Evolutionary conservation across 2,888 invertebrate species (phyloP).

Genomic region (Mythimna impura): DNA sequence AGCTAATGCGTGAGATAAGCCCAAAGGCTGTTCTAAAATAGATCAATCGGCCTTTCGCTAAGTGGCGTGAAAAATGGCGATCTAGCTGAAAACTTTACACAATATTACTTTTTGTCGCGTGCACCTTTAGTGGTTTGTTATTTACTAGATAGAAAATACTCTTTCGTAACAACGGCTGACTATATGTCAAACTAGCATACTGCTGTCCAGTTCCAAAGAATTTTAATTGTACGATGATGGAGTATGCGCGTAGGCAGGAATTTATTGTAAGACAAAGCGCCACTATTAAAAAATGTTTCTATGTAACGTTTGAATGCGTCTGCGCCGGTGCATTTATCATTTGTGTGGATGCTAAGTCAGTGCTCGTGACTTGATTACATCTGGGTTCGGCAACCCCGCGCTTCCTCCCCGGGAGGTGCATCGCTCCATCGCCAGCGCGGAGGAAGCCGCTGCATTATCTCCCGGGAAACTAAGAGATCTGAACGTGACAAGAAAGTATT

Average conservation of each 20-base stretch:
- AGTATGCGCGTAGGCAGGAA: constrained; percentile 2
- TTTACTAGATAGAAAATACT: constrained; percentile 52
- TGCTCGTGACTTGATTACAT: constrained; percentile 64
- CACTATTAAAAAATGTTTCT: constrained; percentile 12
- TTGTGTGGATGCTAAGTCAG: constrained; percentile 34
- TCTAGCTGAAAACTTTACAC: constrained; percentile 50
- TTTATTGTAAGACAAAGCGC: constrained; percentile 16
- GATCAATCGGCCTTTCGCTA: constrained; percentile 45
- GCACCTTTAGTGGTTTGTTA: constrained; percentile 42
- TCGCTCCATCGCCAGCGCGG: constrained; percentile 26
- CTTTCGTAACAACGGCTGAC: constrained; percentile 31
- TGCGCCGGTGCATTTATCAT: constrained; percentile 16
- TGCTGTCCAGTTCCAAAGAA: constrained; percentile 10
- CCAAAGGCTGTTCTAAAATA: constrained; percentile 57
- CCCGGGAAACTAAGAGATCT: constrained; percentile 53
- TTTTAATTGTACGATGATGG: constrained; percentile 45
- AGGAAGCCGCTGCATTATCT: constrained; percentile 50
- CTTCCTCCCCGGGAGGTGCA: constrained; percentile 50
- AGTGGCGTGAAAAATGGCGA: constrained; percentile 52
- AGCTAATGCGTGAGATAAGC: constrained; percentile 23
- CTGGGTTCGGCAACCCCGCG: constrained; percentile 67
- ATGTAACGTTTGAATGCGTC: background rate
- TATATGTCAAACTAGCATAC: constrained; percentile 24
- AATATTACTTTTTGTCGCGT: constrained; percentile 58
- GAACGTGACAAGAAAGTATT: constrained; percentile 61